Evolutionary conservation across 2,797 vertebrate genomes (phyloP).

Genomic region (Hydrophis major): DNA sequence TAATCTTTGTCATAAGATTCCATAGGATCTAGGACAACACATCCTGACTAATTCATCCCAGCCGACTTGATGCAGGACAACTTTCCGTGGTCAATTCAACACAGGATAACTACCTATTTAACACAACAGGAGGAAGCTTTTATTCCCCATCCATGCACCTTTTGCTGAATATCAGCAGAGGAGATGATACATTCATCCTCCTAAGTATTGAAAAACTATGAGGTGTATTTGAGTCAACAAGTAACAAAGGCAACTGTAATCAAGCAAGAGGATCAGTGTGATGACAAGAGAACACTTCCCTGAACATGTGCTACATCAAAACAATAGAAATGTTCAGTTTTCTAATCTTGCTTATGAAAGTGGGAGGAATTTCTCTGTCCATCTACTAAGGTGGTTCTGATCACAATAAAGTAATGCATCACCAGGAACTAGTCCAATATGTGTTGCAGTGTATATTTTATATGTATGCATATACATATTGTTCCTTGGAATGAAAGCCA

Average conservation of each 20-base stretch:
- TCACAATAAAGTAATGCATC: not conserved
- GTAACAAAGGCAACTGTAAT: slow-evolving; percentile 58
- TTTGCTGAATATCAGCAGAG: not conserved
- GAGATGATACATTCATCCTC: slow-evolving; percentile 14
- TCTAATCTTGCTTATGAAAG: slow-evolving; percentile 45
- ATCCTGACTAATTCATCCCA: not conserved
- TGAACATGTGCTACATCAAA: slow-evolving; percentile 41
- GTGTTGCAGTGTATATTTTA: not conserved
- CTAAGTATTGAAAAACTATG: slow-evolving; percentile 34
- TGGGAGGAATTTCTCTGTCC: slow-evolving; percentile 46
- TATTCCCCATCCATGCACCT: not conserved
- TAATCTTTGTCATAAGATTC: not conserved
- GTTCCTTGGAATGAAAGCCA: not conserved
- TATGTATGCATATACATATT: not conserved
- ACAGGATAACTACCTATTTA: not conserved
- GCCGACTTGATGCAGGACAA: not conserved
- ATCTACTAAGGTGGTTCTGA: not conserved
- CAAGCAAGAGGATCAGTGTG: slow-evolving; percentile 15
- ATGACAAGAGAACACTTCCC: slow-evolving; percentile 42
- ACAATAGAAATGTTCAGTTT: slow-evolving; percentile 42
- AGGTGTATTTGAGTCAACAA: slow-evolving; percentile 22
- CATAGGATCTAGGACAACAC: not conserved
- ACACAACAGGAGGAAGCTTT: not conserved
- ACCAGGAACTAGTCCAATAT: not conserved
- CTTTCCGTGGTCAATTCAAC: not conserved